These are phyloP conservation scores for Xenopus tropicalis DNA, from an alignment of 2,113 vertebrate species.

Conservation along the genomic window DNA sequence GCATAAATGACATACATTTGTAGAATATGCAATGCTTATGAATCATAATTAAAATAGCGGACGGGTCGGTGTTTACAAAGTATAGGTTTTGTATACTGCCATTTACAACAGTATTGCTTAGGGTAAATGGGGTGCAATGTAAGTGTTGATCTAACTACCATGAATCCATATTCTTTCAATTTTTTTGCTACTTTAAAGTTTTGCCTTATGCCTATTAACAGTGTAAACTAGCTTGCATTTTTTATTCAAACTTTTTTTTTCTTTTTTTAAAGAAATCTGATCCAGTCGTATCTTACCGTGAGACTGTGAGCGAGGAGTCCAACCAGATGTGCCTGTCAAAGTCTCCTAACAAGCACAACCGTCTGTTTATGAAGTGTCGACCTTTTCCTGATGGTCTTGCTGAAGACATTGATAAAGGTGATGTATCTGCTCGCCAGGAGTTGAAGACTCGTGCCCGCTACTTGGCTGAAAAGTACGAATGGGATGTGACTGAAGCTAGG, in stretches of 20 bases:
- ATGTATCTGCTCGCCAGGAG: slow-evolving; percentile 78
- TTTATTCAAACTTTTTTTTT: neutral
- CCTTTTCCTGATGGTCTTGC: slow-evolving; percentile 71
- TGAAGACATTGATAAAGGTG: slow-evolving; percentile 90
- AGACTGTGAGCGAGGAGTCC: slow-evolving; percentile 56
- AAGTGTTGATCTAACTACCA: no score
- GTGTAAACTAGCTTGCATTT: no score
- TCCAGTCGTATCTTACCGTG: slow-evolving; percentile 55
- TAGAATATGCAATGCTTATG: neutral
- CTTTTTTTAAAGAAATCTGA: slow-evolving; percentile 52
- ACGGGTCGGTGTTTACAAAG: no score
- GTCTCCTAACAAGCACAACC: slow-evolving; percentile 59
- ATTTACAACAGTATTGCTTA: no score
- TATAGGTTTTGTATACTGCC: no score
- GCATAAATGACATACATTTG: neutral
- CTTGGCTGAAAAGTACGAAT: slow-evolving; percentile 59
- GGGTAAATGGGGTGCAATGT: no score
- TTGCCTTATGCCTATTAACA: no score
- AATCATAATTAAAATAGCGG: neutral
- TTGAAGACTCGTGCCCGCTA: slow-evolving; percentile 51
- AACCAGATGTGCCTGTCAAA: slow-evolving; percentile 57
- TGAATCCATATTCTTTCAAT: no score
- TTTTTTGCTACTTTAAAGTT: no score
- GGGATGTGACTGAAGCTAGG: slow-evolving; percentile 54
- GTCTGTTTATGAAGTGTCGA: slow-evolving; percentile 53